A percentile compares a stretch with the other conserved stretches of the same genome.
phyloP scores from a whole-genome alignment of 64 coral and sea anemone species.

The Cladopsammia gracilis region DNA sequence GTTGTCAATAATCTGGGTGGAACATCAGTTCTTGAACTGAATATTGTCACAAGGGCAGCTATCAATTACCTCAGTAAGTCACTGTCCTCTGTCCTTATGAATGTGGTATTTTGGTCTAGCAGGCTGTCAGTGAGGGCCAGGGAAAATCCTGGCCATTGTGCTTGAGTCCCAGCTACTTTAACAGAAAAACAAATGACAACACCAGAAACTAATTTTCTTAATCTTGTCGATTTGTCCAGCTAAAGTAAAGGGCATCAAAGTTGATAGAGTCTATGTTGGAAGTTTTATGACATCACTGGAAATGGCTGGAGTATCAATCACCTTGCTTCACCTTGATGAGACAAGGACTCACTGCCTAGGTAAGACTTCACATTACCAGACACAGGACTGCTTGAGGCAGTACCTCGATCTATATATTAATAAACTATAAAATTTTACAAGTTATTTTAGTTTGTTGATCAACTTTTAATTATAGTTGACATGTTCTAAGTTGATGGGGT shows the following conservation, averaged over 20 bases:
- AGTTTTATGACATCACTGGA: constrained; percentile 97
- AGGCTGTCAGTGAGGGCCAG: no score
- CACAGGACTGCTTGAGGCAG: not conserved
- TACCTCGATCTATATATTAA: no score
- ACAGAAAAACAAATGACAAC: not conserved
- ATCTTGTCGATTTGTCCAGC: not conserved
- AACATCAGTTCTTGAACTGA: constrained; percentile 87
- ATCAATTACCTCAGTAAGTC: constrained; percentile 90
- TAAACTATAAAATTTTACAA: no score
- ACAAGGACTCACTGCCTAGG: constrained; percentile 82
- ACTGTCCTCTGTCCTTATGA: not conserved
- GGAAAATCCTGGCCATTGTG: no score
- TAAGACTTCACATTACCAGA: not conserved
- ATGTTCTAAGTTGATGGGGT: no score
- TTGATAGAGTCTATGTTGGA: constrained; percentile 90
- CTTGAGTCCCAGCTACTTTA: no score
- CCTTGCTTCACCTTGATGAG: constrained; percentile 82
- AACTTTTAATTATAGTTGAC: no score
- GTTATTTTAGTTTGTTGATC: no score
- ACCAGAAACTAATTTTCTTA: no score
- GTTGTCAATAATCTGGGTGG: constrained; percentile 98
- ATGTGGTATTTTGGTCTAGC: no score
- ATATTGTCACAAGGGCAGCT: constrained; percentile 88
- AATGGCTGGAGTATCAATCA: constrained; percentile 96
- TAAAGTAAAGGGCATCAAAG: constrained; percentile 61